Percentiles rank a stretch among this genome's conserved stretches.
These are phyloP conservation scores for Drosophila bifasciata DNA, from an alignment of 1,140 invertebrate genomes.

Conservation along the genomic window DNA sequence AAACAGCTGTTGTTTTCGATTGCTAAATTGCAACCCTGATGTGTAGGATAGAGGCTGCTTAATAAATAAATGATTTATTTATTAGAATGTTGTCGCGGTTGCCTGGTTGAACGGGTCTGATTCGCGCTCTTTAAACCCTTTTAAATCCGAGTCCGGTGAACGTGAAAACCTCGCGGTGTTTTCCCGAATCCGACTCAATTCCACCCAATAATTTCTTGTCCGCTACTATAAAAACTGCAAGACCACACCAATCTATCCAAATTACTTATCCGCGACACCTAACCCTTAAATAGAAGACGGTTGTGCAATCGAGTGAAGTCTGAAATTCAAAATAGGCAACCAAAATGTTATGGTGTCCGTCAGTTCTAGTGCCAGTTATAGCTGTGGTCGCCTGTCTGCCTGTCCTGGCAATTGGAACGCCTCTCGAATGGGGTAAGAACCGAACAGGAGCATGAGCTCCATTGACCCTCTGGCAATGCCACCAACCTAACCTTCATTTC, in stretches of 20 bases:
- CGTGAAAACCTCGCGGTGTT: constrained; percentile 8
- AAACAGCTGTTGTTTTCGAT: constrained; percentile 15
- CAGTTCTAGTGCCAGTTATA: constrained; percentile 8
- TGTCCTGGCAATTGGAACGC: constrained; percentile 22
- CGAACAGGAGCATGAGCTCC: constrained; percentile 1
- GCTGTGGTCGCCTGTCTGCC: constrained; percentile 29
- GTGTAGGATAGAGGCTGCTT: no score
- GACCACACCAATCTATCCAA: neutral
- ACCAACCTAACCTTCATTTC: constrained; percentile 31
- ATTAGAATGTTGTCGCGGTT: constrained; percentile 6
- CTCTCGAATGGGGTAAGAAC: constrained; percentile 42
- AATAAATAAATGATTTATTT: neutral
- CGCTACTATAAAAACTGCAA: constrained; percentile 1
- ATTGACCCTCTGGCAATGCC: constrained; percentile 17
- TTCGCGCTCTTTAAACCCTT: constrained; percentile 24
- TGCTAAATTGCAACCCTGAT: neutral
- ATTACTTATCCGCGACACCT: constrained; percentile 5
- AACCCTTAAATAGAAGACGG: constrained; percentile 28
- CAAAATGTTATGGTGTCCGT: constrained; percentile 18
- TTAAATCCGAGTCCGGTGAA: constrained; percentile 2
- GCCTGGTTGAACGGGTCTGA: constrained; percentile 16
- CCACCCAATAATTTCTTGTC: neutral
- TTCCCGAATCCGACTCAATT: neutral
- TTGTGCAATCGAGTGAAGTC: constrained; percentile 33
- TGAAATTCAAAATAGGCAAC: neutral